phyloP scores from a whole-genome alignment of 2,888 invertebrate species.

The Spodoptera exigua region DNA sequence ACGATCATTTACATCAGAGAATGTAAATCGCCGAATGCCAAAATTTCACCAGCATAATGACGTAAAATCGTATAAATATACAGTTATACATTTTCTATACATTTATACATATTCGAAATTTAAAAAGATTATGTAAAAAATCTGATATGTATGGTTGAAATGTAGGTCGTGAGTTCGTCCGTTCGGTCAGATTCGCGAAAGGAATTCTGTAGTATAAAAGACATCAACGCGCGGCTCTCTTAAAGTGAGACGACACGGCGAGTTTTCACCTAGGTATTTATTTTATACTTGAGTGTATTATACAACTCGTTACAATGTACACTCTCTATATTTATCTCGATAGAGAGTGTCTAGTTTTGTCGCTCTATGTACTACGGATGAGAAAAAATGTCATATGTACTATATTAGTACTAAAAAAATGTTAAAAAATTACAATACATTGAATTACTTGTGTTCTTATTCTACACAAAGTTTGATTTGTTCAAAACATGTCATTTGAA shows the following conservation, averaged over 20 bases:
- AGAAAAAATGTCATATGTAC: background rate
- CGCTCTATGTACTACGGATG: slow-evolving; percentile 4
- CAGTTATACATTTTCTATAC: slow-evolving; percentile 39
- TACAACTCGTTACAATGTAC: slow-evolving; percentile 48
- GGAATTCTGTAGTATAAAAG: slow-evolving; percentile 55
- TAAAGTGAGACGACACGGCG: slow-evolving; percentile 36
- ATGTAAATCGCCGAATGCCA: slow-evolving; percentile 22
- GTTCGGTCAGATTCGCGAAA: slow-evolving; percentile 60
- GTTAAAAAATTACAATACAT: too few species aligned
- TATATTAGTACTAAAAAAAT: too few species aligned
- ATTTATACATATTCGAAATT: slow-evolving; percentile 61
- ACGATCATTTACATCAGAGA: slow-evolving; percentile 17
- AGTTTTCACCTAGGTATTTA: slow-evolving; percentile 66
- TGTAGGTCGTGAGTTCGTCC: slow-evolving; percentile 59
- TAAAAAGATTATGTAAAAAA: slow-evolving; percentile 64
- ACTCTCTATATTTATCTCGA: slow-evolving; percentile 48
- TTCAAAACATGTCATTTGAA: too few species aligned
- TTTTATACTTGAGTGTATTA: slow-evolving; percentile 53
- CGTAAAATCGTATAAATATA: slow-evolving; percentile 7
- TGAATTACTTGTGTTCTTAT: too few species aligned
- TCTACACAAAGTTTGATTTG: too few species aligned
- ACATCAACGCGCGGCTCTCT: slow-evolving; percentile 62
- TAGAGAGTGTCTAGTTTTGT: slow-evolving; percentile 10
- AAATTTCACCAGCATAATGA: slow-evolving; percentile 48
- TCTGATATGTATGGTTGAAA: slow-evolving; percentile 57